Evolutionary conservation across 2,113 vertebrate genomes (phyloP), one percentile per base, ranked within the genome.

Genomic region (Lethenteron reissneri): DNA sequence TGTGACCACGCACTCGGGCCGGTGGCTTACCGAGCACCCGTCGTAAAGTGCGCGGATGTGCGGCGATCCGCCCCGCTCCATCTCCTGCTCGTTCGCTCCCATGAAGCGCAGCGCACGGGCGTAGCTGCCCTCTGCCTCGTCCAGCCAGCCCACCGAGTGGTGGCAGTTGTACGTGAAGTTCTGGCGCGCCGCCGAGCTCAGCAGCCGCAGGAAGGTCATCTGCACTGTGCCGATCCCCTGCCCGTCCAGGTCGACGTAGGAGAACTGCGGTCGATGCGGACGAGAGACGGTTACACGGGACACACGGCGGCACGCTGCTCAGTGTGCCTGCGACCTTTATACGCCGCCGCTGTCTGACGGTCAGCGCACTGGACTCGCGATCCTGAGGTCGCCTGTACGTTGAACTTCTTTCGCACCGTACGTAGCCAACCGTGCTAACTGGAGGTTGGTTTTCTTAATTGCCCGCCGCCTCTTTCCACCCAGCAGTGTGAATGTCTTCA

Each of bases 141-240:
- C 86, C 72, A 82, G 87, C 91, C 91, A 95, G 69, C 85, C 87
- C 0, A 78, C 84, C 0, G 84, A 80, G 72, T 95, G 84, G 75
- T 92, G 91, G 81, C 91, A 95, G 74, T 73, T 76, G 73, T 85
- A 85, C 6, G 84, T 86, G 78, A 95, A 89, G 71, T 75, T 82
- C 81, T 95, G 91, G 57, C 64, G 82, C 58, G 84, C 87, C 0
- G 79, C 73, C 72, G 87, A 86, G 1, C 89, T 95, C 74, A 95
- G 81, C 69, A 95, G 75, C 57, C 87, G 87, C 70, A 95, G 81
- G 82, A 95, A 95, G 74, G 84, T 92, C 77, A 95, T 74, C 74
- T 95, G 91, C 1, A 94, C 84, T 69, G 89, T 82, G 1, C 80
- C 83, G 3, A 95, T 83, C 0, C 85, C 79, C 15, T 80, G 81